These are phyloP conservation scores for Brachionus plicatilis DNA, from an alignment of 1,140 invertebrate species.

Conservation along the genomic window DNA sequence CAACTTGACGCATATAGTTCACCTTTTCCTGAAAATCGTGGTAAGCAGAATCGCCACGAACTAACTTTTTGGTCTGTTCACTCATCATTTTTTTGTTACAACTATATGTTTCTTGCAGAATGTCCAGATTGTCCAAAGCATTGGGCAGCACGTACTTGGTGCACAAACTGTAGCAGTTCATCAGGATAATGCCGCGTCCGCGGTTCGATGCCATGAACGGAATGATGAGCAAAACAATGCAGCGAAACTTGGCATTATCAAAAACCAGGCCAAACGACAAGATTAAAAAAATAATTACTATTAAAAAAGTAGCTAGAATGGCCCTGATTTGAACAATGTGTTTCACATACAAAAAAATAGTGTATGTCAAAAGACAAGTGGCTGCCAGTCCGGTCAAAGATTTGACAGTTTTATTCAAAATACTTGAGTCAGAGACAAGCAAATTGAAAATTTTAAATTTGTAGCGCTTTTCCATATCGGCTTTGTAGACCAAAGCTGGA, in stretches of 20 bases:
- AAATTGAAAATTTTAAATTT: neutral
- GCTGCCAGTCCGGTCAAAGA: neutral
- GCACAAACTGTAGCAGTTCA: neutral
- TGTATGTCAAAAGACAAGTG: neutral
- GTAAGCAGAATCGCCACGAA: neutral
- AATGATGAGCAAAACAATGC: slow-evolving; percentile 1
- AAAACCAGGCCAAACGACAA: slow-evolving; percentile 4
- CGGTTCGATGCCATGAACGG: neutral
- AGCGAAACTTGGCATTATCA: neutral
- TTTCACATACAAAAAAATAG: neutral
- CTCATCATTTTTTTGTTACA: neutral
- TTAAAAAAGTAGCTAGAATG: neutral
- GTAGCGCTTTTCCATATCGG: neutral
- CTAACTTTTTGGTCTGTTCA: neutral
- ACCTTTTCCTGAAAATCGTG: neutral
- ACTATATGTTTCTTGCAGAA: neutral
- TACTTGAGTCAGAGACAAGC: neutral
- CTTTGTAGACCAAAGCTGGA: slow-evolving; percentile 1
- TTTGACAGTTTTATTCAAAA: neutral
- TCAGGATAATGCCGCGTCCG: neutral
- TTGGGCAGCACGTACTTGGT: neutral
- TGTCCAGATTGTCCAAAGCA: neutral
- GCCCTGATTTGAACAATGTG: neutral
- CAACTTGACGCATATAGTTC: neutral
- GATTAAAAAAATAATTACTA: neutral